Conservation (phyloP, 2,113 vertebrate species). For the Callospermophilus lateralis region DNA sequence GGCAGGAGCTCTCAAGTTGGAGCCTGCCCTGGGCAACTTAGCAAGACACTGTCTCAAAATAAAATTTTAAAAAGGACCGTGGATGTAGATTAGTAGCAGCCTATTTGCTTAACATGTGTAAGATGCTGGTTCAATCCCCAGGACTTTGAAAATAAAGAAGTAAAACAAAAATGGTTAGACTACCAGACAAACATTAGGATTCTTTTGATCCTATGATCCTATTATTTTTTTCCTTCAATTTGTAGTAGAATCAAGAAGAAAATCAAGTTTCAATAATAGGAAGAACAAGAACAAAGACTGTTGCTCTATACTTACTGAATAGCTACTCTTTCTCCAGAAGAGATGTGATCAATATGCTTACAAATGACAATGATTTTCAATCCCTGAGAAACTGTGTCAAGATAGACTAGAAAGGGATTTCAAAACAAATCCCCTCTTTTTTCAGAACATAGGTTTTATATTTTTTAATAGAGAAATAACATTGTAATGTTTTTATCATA, state of each 20-base stretch:
- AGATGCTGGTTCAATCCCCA: neutral
- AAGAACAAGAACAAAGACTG: neutral
- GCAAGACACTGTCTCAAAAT: neutral
- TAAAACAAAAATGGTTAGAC: neutral
- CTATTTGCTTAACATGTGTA: neutral
- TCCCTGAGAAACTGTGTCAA: neutral
- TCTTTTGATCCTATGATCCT: neutral
- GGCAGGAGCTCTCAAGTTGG: neutral
- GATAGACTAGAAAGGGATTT: neutral
- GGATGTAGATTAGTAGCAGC: neutral
- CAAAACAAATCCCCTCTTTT: neutral
- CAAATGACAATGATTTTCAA: neutral
- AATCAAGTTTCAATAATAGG: neutral
- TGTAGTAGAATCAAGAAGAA: neutral
- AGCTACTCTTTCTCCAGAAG: neutral
- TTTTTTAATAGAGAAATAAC: neutral
- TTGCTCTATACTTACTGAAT: neutral
- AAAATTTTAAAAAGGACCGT: neutral
- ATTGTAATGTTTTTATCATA: neutral
- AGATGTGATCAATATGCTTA: neutral
- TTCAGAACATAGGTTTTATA: neutral
- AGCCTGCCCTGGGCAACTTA: neutral
- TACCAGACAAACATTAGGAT: neutral
- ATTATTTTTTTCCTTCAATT: neutral
- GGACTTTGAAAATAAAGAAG: neutral